A percentile compares a stretch with the other conserved stretches of the same genome.
phyloP scores from a whole-genome alignment of 2,888 invertebrate species.

The Patella ulyssiponensis region DNA sequence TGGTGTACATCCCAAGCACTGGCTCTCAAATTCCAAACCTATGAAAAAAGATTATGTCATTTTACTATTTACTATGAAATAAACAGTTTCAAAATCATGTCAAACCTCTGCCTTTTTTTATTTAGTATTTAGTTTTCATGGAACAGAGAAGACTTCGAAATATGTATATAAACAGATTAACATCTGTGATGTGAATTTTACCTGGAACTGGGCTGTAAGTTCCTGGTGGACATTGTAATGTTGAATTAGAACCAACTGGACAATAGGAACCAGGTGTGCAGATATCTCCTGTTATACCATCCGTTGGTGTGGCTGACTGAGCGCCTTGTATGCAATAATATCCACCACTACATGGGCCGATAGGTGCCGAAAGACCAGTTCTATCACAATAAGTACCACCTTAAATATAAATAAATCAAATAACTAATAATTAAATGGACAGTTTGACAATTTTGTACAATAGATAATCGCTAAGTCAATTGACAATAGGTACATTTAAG shows the following conservation, averaged over 20 bases:
- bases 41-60: constrained; percentile 19
- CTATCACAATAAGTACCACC: constrained; percentile 59
- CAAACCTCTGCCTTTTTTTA: too few relatives aligned
- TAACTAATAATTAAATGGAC: too few relatives aligned
- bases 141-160: too few relatives aligned
- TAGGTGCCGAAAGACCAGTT: constrained; percentile 53
- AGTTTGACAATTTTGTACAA: too few relatives aligned
- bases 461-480: too few relatives aligned
- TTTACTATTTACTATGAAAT: neutral
- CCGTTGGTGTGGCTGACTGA: constrained; percentile 50
- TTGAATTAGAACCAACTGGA: constrained; percentile 53
- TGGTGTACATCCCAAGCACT: constrained; percentile 64
- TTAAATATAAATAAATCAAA: neutral
- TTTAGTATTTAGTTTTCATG: too few relatives aligned
- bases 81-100: neutral
- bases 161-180: too few relatives aligned
- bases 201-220: constrained; percentile 63
- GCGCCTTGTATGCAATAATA: constrained; percentile 59
- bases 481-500: too few relatives aligned
- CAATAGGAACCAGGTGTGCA: constrained; percentile 64
- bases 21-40: constrained; percentile 51
- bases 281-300: constrained; percentile 57
- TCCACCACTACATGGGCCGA: constrained; percentile 57
- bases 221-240: constrained; percentile 62
- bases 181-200: constrained; percentile 24